Conservation (phyloP, 2,797 vertebrate genomes). For the Myotis myotis region DNA sequence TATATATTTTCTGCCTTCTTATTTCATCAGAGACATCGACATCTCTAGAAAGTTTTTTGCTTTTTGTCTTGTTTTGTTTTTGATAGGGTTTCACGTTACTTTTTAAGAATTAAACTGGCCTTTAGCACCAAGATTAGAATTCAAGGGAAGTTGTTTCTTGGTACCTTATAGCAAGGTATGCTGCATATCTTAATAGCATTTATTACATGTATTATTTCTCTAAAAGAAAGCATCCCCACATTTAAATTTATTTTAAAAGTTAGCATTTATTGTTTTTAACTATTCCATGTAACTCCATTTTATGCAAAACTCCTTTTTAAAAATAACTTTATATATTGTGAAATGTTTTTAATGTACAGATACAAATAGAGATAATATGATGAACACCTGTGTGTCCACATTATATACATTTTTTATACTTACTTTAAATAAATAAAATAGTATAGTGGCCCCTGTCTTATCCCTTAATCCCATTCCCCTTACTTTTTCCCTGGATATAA, state of each 20-base stretch:
- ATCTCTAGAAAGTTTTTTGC: background rate
- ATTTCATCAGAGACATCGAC: background rate
- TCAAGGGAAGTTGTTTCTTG: constrained; percentile 24
- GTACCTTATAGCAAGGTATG: background rate
- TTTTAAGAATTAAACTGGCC: constrained; percentile 48
- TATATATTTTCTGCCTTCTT: background rate
- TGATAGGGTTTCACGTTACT: constrained; percentile 12
- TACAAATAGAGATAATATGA: background rate
- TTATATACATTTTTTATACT: background rate
- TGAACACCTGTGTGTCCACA: background rate
- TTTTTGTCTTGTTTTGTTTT: constrained; percentile 53
- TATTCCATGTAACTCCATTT: constrained; percentile 4
- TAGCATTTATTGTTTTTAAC: constrained; percentile 2
- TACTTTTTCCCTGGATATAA: background rate
- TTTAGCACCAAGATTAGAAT: constrained; percentile 39
- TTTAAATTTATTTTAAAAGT: constrained; percentile 16
- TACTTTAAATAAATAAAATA: constrained; percentile 27
- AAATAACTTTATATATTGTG: background rate
- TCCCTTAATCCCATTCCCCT: background rate
- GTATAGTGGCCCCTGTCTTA: background rate
- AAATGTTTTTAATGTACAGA: constrained; percentile 25
- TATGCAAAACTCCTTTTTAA: background rate
- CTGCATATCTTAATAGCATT: background rate
- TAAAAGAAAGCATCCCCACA: background rate
- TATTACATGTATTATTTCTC: background rate